Base-by-base conservation (phyloP, 2,113 vertebrate genomes). In the Sinocyclocheilus anophthalmus region DNA sequence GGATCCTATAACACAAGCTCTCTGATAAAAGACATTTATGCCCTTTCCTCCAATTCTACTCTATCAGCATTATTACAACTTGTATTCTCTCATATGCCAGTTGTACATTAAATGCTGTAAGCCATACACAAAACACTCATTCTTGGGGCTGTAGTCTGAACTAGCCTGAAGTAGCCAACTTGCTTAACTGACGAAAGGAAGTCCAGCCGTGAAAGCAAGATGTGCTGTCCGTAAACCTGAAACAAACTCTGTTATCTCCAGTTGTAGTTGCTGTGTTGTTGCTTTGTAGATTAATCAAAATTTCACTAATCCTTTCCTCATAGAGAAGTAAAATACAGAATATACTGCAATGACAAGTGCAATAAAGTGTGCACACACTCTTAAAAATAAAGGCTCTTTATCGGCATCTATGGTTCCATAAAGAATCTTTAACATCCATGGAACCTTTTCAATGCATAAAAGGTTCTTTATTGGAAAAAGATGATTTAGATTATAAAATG, bases 151-250 rank as follows among this genome's bases (percentile, higher is more conserved):
- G 20, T 12, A 33, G 65, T 22, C 37, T 53, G 50, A 73, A 18
- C 42, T 78, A 42, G 65, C 24, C n/a, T 79, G 67, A 42, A 39
- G 30, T 33, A 26, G 0, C 70, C 10, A 73, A 42, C 70, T 73
- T n/a, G 8, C 16, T 53, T 70, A 16, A 37, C 9, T 61, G 42
- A 50, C 0, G 6, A 76, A 75, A 4, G 22, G n/a, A 26, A 48
- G 73, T 76, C 55, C 33, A n/a, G 3, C 20, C 2, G 4, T 26
- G 59, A 22, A 39, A 85, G 84, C 63, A 39, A 67, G 85, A 70
- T 14, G 88, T 90, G 85, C 86, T 92, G 72, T 76, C 82, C 87
- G 78, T 86, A 73, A 72, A 91, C 33, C 87, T 90, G 91, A 88
- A 90, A 87, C 8, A 0, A 79, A 50, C 72, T 50, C 70, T 18